Evolutionary conservation across 1,140 invertebrate genomes (phyloP).

Genomic region (Meloidogyne exigua): DNA sequence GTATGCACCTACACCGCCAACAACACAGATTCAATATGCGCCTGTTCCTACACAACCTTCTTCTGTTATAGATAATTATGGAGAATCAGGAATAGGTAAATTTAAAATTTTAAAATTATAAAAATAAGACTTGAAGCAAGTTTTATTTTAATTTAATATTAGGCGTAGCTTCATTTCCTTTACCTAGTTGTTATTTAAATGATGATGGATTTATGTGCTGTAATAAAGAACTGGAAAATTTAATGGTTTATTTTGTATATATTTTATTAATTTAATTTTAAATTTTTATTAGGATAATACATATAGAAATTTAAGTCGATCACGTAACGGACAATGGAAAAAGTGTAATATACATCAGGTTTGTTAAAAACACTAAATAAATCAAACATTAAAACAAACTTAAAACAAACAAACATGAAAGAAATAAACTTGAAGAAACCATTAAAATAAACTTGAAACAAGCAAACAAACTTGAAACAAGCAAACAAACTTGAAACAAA

Average conservation of each 20-base stretch:
- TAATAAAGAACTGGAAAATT: conserved; percentile 42
- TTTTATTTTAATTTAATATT: background rate
- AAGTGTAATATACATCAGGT: conserved; percentile 51
- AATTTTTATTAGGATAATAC: conserved; percentile 22
- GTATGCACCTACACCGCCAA: background rate
- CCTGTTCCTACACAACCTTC: background rate
- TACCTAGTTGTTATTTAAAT: conserved; percentile 45
- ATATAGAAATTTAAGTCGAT: conserved; percentile 32
- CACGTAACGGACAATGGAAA: conserved; percentile 43
- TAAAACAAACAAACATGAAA: background rate
- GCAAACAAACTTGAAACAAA: background rate
- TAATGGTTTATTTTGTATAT: conserved; percentile 32
- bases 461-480: background rate
- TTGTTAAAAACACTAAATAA: background rate
- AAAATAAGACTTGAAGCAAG: background rate
- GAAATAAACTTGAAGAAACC: too few relatives aligned
- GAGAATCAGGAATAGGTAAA: background rate
- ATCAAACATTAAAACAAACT: too few relatives aligned
- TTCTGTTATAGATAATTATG: background rate
- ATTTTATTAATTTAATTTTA: background rate
- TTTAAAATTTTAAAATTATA: background rate
- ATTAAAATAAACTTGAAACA: too few relatives aligned
- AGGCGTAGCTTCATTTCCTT: conserved; percentile 26
- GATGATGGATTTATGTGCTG: conserved; percentile 51
- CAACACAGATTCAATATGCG: background rate